These are phyloP conservation scores for Haliclona indistincta DNA, from an alignment of 37 sponge, comb jelly and placozoan species.

Conservation along the genomic window DNA sequence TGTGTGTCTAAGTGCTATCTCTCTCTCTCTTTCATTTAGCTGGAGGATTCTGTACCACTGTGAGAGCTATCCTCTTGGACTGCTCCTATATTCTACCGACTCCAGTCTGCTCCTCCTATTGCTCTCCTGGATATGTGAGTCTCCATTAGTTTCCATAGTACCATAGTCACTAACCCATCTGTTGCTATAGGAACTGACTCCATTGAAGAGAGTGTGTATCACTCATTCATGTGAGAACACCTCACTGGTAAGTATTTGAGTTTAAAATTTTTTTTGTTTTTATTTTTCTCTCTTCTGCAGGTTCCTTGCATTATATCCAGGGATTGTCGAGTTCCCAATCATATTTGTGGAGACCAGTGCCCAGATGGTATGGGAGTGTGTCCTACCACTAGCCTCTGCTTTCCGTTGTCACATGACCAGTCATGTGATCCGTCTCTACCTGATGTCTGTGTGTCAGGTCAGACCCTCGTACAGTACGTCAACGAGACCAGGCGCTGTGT, in stretches of 20 bases:
- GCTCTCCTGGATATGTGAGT: conserved; percentile 23
- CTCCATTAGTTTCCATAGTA: background rate
- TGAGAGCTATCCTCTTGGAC: too few species aligned
- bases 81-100: too few species aligned
- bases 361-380: conserved; percentile 54
- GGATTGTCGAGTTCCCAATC: conserved; percentile 41
- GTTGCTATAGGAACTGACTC: conserved; percentile 10
- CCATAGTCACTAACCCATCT: background rate
- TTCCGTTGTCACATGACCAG: conserved; percentile 28
- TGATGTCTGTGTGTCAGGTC: conserved; percentile 64
- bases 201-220: conserved; percentile 7
- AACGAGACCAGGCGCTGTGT: conserved; percentile 39
- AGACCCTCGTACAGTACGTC: conserved; percentile 53
- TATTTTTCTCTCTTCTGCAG: conserved; percentile 2
- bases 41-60: conserved; percentile 32
- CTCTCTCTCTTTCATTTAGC: conserved; percentile 1
- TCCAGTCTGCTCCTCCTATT: conserved; percentile 38
- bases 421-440: conserved; percentile 84
- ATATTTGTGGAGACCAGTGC: conserved; percentile 66
- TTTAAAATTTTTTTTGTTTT: background rate
- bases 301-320: conserved; percentile 44
- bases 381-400: conserved; percentile 72
- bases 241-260: background rate
- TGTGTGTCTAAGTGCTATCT: background rate
- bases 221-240: conserved; percentile 15